Conservation (phyloP, 1,140 invertebrate species). For the Euwallacea fornicatus region DNA sequence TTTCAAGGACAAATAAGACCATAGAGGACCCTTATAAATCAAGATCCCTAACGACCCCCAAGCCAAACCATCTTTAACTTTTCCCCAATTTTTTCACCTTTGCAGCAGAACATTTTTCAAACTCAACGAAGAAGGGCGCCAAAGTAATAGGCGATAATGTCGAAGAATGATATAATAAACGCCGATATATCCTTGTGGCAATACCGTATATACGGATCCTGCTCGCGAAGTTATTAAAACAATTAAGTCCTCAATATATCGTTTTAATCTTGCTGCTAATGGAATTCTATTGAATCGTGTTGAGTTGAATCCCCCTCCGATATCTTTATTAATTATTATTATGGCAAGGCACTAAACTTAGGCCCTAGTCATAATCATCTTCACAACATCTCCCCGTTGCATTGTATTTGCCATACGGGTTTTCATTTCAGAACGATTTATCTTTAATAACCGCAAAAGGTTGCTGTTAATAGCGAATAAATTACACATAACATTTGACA, state of each 20-base stretch:
- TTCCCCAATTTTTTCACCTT: constrained; percentile 3
- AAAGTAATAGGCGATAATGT: constrained; percentile 20
- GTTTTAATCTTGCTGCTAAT: constrained; percentile 26
- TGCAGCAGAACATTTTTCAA: constrained; percentile 12
- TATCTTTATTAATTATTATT: constrained; percentile 33
- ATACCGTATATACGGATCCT: constrained; percentile 13
- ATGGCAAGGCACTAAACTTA: background rate
- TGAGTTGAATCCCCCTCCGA: constrained; percentile 12
- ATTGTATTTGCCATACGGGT: too few relatives aligned
- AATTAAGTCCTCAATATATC: constrained; percentile 29
- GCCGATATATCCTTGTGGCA: constrained; percentile 25
- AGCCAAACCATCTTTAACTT: constrained; percentile 5
- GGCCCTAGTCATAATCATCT: too few relatives aligned
- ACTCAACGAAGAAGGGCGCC: constrained; percentile 6
- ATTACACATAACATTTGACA: too few relatives aligned
- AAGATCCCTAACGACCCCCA: background rate
- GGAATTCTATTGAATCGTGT: constrained; percentile 34
- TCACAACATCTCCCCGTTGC: too few relatives aligned
- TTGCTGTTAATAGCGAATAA: too few relatives aligned
- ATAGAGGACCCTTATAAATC: background rate
- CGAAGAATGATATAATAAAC: constrained; percentile 32
- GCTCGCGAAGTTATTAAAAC: constrained; percentile 28
- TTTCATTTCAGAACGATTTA: too few relatives aligned
- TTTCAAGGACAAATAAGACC: too few relatives aligned
- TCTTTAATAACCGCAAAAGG: too few relatives aligned